Conservation (phyloP, 2,797 vertebrate species). For the Sparidentex hasta region DNA sequence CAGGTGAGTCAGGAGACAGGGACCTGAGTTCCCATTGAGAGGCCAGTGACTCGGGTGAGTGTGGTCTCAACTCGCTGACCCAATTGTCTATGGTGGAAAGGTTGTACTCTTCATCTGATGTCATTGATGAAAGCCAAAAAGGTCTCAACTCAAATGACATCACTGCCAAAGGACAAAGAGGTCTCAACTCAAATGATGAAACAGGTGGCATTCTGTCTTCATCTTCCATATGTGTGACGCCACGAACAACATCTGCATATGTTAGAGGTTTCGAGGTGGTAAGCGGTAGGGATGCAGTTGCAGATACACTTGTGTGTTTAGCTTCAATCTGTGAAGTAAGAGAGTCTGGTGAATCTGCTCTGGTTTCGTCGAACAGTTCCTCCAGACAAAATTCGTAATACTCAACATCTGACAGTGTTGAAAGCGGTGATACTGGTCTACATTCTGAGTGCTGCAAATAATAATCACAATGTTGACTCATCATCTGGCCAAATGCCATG, state of each 20-base stretch:
- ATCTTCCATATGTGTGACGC: background rate
- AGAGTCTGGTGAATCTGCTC: constrained; percentile 15
- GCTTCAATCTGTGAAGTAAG: background rate
- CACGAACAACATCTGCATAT: no score
- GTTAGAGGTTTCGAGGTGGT: background rate
- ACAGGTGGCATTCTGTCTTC: background rate
- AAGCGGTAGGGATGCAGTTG: no score
- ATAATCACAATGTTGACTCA: background rate
- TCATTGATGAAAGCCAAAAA: no score
- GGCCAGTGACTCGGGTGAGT: no score
- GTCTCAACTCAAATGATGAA: no score
- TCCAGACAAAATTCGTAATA: background rate
- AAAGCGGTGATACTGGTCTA: background rate
- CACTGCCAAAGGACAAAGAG: no score
- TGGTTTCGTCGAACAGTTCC: background rate
- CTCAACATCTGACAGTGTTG: constrained; percentile 32
- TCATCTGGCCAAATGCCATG: background rate
- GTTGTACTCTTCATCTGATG: no score
- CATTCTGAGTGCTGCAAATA: background rate
- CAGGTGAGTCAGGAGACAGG: no score
- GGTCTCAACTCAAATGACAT: no score
- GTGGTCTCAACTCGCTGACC: no score
- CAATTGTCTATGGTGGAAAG: no score
- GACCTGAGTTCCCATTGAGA: no score
- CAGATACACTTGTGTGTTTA: background rate